These are phyloP conservation scores for Labia minor DNA, from an alignment of 2,888 invertebrate genomes.

Conservation along the genomic window DNA sequence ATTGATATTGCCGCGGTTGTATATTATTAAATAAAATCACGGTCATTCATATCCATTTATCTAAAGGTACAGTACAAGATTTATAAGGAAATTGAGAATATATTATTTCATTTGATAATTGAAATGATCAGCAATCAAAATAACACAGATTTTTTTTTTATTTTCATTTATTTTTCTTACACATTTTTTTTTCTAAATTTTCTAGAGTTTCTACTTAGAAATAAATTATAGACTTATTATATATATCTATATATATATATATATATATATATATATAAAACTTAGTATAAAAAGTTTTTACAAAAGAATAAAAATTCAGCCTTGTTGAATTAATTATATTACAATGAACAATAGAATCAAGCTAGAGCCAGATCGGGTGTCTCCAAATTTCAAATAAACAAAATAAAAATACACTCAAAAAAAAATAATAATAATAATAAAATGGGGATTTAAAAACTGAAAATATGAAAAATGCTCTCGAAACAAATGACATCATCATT, in stretches of 20 bases:
- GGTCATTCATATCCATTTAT: too few relatives aligned
- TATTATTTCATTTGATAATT: too few relatives aligned
- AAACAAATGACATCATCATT: neutral
- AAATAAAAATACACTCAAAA: neutral
- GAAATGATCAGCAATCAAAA: neutral
- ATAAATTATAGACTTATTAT: neutral
- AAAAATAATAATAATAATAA: neutral
- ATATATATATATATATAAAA: neutral
- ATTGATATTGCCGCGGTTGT: too few relatives aligned
- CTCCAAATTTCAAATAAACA: neutral
- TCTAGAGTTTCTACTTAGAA: slow-evolving; percentile 13
- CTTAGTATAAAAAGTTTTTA: slow-evolving; percentile 1
- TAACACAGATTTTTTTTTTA: neutral
- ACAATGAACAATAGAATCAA: neutral
- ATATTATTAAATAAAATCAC: too few relatives aligned
- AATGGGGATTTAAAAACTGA: neutral
- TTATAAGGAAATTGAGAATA: too few relatives aligned
- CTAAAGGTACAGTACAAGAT: too few relatives aligned
- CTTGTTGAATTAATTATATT: slow-evolving; percentile 8
- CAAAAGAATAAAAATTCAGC: slow-evolving; percentile 6
- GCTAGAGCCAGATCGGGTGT: neutral
- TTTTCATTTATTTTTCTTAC: neutral
- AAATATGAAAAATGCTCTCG: too few relatives aligned
- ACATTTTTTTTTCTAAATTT: neutral
- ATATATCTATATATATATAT: neutral